Conservation (phyloP, 2,888 invertebrate species). For the Tuta absoluta region DNA sequence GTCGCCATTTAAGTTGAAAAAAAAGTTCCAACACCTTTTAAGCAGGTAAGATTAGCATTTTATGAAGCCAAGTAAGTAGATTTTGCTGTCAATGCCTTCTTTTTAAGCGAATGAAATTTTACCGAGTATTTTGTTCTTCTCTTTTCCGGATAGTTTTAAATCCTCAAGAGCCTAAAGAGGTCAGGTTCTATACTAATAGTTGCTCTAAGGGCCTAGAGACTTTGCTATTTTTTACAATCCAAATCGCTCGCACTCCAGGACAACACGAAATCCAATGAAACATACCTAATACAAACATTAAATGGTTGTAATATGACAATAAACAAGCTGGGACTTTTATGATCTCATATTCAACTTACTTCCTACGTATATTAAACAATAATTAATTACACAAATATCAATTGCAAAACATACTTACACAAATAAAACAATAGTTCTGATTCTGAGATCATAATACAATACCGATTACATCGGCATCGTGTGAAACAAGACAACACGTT, state of each 20-base stretch:
- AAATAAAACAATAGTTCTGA: constrained; percentile 33
- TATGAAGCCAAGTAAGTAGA: too few species aligned
- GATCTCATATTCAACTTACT: constrained; percentile 7
- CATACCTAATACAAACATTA: not conserved
- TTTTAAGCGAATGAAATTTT: too few species aligned
- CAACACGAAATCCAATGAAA: constrained; percentile 22
- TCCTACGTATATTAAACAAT: not conserved
- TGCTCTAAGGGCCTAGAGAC: too few species aligned
- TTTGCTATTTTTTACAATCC: too few species aligned
- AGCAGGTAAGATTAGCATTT: too few species aligned
- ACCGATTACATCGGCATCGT: constrained; percentile 52
- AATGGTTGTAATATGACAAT: constrained; percentile 10
- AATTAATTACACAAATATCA: constrained; percentile 20
- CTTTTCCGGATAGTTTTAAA: too few species aligned
- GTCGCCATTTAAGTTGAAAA: too few species aligned
- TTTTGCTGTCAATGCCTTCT: too few species aligned
- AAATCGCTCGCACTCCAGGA: constrained; percentile 14
- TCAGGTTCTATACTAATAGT: too few species aligned
- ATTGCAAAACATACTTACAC: constrained; percentile 32
- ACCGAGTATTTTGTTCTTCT: too few species aligned
- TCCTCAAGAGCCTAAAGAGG: too few species aligned
- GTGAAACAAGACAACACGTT: constrained; percentile 35
- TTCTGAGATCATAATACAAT: constrained; percentile 57
- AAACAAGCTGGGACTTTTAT: constrained; percentile 22
- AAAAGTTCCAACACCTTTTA: too few species aligned